Base-by-base conservation (phyloP, 2,797 vertebrate genomes). In the Alca torda region DNA sequence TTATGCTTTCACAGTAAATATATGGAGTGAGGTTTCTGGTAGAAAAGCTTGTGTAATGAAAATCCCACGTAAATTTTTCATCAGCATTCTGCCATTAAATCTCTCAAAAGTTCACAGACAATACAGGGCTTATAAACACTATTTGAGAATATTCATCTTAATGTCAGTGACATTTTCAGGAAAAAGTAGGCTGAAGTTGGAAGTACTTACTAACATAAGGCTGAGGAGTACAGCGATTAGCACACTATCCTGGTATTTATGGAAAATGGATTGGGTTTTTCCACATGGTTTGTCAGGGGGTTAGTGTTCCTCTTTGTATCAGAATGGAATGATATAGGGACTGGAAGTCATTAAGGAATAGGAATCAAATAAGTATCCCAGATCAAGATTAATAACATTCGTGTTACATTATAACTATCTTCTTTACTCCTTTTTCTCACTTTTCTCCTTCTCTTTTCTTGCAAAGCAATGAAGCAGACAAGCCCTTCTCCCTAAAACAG, bases 131-230 rank as follows among this genome's bases (percentile, higher is more conserved):
- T 90, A 95, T 64, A 87, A 89, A 78, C 41, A 77, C n/a, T 67
- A 79, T 79, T 92, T 78, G 35, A 63, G 48, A 89, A 89, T 74
- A 92, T 91, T 82, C 20, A 67, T 83, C 70, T 89, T 89, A 89
- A 65, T 84, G 56, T 85, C 90, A 79, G 63, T 89, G 86, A 68
- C 77, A 89, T 91, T 96, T 96, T 80, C 75, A 81, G 76, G 72
- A 75, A 80, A 93, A 93, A 84, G 85, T 69, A 93, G 75, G 41
- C 68, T 92, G 88, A 82, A 95, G 63, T 64, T 86, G 70, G 45
- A 93, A 80, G 48, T 83, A 53, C 73, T 88, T 90, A 57, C 35
- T 84, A 92, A 80, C 63, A 48, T 41, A 87, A 77, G 43, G 11
- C 63, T 82, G 31, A 92, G 37, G 39, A 86, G 31, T 73, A 53